These are phyloP conservation scores for Meteorus sp. DNA, from an alignment of 1,140 invertebrate species.

Conservation along the genomic window DNA sequence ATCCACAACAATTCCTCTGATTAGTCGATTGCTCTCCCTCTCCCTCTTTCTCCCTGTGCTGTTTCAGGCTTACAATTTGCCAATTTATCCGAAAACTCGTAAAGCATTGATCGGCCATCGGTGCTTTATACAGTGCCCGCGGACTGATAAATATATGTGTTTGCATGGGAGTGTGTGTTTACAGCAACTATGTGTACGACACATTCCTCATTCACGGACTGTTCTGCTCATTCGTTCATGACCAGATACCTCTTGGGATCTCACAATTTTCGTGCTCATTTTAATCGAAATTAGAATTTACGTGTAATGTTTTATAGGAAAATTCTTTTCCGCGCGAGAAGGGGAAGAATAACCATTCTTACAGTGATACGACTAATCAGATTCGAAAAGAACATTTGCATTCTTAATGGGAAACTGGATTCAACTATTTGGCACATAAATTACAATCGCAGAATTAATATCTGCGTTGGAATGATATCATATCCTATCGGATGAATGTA, in stretches of 20 bases:
- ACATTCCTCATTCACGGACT: constrained; percentile 31
- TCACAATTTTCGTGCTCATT: too few species aligned
- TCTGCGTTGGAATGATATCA: constrained; percentile 54
- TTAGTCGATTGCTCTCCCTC: too few species aligned
- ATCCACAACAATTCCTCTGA: constrained; percentile 52
- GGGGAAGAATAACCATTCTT: too few species aligned
- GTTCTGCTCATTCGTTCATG: constrained; percentile 4
- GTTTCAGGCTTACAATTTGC: constrained; percentile 47
- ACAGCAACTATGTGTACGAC: constrained; percentile 37
- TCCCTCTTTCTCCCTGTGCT: constrained; percentile 33
- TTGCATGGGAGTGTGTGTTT: constrained; percentile 8
- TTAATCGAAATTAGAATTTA: too few species aligned
- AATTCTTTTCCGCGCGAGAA: too few species aligned
- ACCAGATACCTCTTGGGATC: neutral
- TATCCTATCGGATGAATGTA: constrained; percentile 7
- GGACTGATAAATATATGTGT: constrained; percentile 11
- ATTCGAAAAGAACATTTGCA: too few species aligned
- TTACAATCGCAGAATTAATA: constrained; percentile 57
- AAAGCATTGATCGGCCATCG: constrained; percentile 39
- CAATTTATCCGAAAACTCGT: constrained; percentile 51
- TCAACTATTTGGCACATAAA: constrained; percentile 49
- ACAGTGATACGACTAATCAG: too few species aligned
- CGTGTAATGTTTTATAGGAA: too few species aligned
- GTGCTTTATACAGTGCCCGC: constrained; percentile 8
- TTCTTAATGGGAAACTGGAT: constrained; percentile 6